A percentile compares a stretch with the other conserved stretches of the same genome.
Evolutionary conservation across 64 coral and sea anemone species (phyloP).

Genomic region (Porites lutea): DNA sequence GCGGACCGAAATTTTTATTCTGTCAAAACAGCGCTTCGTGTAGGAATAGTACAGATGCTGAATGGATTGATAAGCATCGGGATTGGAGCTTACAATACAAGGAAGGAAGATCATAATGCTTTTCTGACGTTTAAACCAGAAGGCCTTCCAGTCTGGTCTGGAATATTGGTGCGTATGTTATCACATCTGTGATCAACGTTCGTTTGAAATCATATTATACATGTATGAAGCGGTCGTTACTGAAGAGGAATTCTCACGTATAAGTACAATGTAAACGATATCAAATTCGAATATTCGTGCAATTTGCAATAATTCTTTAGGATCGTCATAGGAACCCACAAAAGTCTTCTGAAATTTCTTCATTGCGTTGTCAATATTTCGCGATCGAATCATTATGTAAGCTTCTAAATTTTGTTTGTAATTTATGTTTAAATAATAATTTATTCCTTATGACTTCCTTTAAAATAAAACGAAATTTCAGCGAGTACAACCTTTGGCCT

Average conservation of each 20-base stretch:
- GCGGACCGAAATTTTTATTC: conserved; percentile 83
- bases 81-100: conserved; percentile 90
- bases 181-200: neutral
- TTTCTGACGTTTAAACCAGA: conserved; percentile 83
- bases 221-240: neutral
- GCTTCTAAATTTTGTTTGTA: neutral
- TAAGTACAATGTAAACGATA: neutral
- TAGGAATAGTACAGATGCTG: conserved; percentile 76
- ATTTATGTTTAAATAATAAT: neutral
- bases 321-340: neutral
- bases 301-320: neutral
- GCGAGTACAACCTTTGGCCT: too few species aligned
- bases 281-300: neutral
- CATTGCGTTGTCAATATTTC: neutral
- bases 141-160: conserved; percentile 89
- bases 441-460: too few species aligned
- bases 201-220: neutral
- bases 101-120: conserved; percentile 80
- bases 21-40: conserved; percentile 76
- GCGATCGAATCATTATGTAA: neutral
- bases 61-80: conserved; percentile 78
- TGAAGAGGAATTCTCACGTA: neutral
- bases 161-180: conserved; percentile 72
- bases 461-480: too few species aligned
- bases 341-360: neutral